Base-by-base conservation (phyloP, 1,140 invertebrate genomes). In the Neodiprion pinetum region DNA sequence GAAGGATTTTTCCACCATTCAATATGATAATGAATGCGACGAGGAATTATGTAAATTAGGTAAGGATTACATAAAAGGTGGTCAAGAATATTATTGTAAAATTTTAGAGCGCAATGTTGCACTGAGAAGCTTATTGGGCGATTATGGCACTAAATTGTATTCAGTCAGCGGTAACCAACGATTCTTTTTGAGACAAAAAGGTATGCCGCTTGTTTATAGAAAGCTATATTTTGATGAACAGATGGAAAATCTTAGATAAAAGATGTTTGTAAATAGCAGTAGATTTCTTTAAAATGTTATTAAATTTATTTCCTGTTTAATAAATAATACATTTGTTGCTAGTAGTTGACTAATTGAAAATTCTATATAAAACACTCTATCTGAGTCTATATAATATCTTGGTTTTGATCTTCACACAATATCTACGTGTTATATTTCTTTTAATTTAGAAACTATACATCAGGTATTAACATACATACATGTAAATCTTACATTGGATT, bases 71-170 rank as follows among this genome's bases (percentile, higher is more conserved):
- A 85, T 93, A 9, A 87, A 92, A 82, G 94, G 94, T 53, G 95
- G 94, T 10, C 88, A 93, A 50, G 92, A 94, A 82, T 96, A 91
- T 86, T 96, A 96, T 84, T 89, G 90, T 48, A 95, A 95, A 86
- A 83, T 92, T 11, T 80, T 95, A 66, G 85, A 92, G 76, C 91
- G 93, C 81, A 96, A 97, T 84, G 90, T 92, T 76, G 94, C 94
- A 0, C 80, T 95, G 14, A 85, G 94, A 77, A 83, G 87, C 67
- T 81, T 96, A 4, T 87, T 95, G 83, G 93, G 92, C 4, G 79
- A 83, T 14, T 83, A 90, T 79, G 90, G 91, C 14, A 85, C 91
- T 83, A 88, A 87, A 47, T 82, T 86, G 67, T 95, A 92, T 79
- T 93, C 92, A 9, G 87, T 87, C 17, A 81, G 89, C 69, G 95